Evolutionary conservation across 2,797 vertebrate genomes (phyloP).

Genomic region (Sebastes oblongus): DNA sequence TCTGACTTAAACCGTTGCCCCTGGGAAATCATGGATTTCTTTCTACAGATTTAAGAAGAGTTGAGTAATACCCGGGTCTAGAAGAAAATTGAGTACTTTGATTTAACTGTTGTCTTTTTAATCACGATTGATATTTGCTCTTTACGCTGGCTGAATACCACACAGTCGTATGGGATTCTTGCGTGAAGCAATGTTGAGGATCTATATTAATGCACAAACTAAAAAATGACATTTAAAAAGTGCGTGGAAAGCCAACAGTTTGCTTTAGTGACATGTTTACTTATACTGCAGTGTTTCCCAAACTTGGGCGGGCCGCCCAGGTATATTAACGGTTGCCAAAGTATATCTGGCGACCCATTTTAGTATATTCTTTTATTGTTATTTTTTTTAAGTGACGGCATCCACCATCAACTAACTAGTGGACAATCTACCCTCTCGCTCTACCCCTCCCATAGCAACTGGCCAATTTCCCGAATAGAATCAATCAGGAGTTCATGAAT

Average conservation of each 20-base stretch:
- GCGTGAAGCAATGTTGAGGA: not conserved
- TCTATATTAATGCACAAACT: not conserved
- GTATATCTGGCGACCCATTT: too few species aligned
- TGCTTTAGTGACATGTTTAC: not conserved
- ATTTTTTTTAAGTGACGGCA: not conserved
- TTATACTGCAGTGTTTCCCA: not conserved
- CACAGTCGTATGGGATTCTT: not conserved
- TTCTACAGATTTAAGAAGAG: constrained; percentile 35
- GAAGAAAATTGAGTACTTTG: constrained; percentile 45
- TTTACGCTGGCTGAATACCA: constrained; percentile 8
- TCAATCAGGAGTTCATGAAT: not conserved
- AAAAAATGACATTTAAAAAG: not conserved
- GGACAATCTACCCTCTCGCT: not conserved
- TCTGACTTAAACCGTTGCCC: constrained; percentile 19
- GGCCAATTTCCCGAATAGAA: not conserved
- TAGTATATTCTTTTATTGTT: too few species aligned
- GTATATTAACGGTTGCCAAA: too few species aligned
- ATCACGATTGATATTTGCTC: constrained; percentile 18
- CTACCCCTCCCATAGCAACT: not conserved
- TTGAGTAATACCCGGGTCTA: constrained; percentile 48
- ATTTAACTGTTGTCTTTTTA: constrained; percentile 35
- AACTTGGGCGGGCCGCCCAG: too few species aligned
- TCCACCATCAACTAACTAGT: not conserved
- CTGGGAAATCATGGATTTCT: constrained; percentile 59
- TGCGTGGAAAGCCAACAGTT: not conserved